These are phyloP conservation scores for Pangasius sanitwongsei DNA, from an alignment of 2,797 vertebrate genomes.

Conservation along the genomic window DNA sequence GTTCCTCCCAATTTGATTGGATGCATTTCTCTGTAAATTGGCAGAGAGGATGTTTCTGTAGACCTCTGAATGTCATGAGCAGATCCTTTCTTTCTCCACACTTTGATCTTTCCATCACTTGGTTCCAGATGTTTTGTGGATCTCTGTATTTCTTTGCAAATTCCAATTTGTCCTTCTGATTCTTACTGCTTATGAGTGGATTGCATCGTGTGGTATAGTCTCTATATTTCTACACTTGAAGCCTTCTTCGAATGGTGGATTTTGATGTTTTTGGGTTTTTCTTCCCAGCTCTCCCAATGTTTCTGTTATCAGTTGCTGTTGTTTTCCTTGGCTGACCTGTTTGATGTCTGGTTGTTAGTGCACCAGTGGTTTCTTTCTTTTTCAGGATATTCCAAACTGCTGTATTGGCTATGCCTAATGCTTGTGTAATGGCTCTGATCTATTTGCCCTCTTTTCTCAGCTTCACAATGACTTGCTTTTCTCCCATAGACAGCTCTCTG, in stretches of 20 bases:
- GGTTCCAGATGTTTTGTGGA: no score
- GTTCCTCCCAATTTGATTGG: not conserved
- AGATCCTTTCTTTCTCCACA: not conserved
- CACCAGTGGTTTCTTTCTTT: not conserved
- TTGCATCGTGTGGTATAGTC: not conserved
- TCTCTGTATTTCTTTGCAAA: not conserved
- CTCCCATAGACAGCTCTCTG: not conserved
- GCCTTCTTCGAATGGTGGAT: not conserved
- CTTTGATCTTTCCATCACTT: not conserved
- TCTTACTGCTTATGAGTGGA: not conserved
- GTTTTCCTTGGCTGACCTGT: not conserved
- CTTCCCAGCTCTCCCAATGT: not conserved
- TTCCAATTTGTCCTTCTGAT: not conserved
- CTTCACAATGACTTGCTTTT: no score
- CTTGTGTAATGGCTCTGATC: not conserved
- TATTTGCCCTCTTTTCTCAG: no score
- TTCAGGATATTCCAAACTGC: not conserved
- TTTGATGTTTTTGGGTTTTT: not conserved
- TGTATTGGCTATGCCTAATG: not conserved
- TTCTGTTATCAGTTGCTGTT: not conserved
- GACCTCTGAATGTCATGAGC: no score
- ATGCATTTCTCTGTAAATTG: not conserved
- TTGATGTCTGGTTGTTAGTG: not conserved
- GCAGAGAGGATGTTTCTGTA: not conserved
- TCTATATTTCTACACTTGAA: not conserved